Base-by-base conservation (phyloP, 2,797 vertebrate genomes). In the Sebastes oblongus region DNA sequence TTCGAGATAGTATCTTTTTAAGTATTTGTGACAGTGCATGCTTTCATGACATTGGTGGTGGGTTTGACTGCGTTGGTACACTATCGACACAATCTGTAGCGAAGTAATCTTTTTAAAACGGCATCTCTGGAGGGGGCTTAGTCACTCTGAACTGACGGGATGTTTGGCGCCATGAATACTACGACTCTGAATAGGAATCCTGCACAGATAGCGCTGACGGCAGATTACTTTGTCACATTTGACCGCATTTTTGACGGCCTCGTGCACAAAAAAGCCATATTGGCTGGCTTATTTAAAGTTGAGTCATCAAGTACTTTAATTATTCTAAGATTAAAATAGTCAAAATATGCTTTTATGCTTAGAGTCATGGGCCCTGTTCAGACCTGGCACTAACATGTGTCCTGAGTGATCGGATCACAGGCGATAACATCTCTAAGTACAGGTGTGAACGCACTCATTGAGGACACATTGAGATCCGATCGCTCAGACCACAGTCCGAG, bases 11-110 rank as follows among this genome's bases (percentile, higher is more conserved):
- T 95, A 93, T 93, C 91, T 92, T 92, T 93, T 94, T 94, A 94
- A 93, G 94, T 94, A 94, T 95, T 93, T 92, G 95, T 96, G 95
- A 96, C 94, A 95, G 94, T 96, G 96, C 96, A 97, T 98, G 97
- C 96, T 96, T 96, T 92, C 86, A 91, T 91, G 93, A 93, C 86
- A 77, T 89, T 90, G 88, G 88, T 90, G 88, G 88, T 92, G 92
- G 86, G 85, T 94, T 89, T 89, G 92, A 93, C 87, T 91, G 92
- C 84, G 93, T 93, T 89, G 88, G 86, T 94, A 93, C 91, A 93
- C 85, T 92, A 94, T 90, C 89, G 91, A 95, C 92, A 95, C 90
- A 86, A 87, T 88, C 90, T 86, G 91, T 87, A 89, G 84, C 86
- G 75, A 86, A 89, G 83, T 68, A 64, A 74, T 92, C 84, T 93